Conservation (phyloP, 2,113 vertebrate species). For the Crocuta crocuta region DNA sequence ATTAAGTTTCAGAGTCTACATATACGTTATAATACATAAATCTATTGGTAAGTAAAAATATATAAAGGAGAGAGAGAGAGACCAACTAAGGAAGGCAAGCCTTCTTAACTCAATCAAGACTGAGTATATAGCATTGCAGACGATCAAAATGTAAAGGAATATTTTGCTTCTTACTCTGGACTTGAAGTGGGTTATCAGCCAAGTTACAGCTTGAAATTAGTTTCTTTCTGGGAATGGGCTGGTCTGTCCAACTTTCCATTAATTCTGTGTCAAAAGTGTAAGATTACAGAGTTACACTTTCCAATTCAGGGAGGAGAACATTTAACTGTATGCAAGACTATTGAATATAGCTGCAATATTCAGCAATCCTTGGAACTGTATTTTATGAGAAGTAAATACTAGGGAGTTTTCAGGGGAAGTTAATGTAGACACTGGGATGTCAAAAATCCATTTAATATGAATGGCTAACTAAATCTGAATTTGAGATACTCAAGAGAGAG, state of each 20-base stretch:
- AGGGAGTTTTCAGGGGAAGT: not conserved
- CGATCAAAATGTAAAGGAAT: not conserved
- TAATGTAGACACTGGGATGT: not conserved
- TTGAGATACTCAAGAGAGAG: constrained; percentile 14
- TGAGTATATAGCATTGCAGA: not conserved
- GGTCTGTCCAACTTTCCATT: not conserved
- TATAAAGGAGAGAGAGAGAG: not conserved
- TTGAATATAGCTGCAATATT: not conserved
- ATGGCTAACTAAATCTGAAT: not conserved
- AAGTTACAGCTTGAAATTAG: not conserved
- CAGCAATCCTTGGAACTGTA: not conserved
- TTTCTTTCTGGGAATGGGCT: constrained; percentile 13
- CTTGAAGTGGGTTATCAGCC: not conserved
- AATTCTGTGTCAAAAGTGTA: not conserved
- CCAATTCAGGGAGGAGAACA: not conserved
- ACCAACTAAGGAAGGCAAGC: not conserved
- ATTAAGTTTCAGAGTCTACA: not conserved
- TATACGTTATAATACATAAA: not conserved
- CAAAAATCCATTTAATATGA: constrained; percentile 15
- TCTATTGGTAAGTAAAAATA: constrained; percentile 20
- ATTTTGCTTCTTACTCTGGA: not conserved
- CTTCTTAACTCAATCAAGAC: not conserved
- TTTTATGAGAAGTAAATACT: not conserved
- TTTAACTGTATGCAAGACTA: not conserved
- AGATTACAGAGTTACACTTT: not conserved